Percentiles rank a stretch among this genome's conserved stretches.
These are phyloP conservation scores for Choristoneura rosaceana DNA, from an alignment of 2,888 invertebrate species.

Conservation along the genomic window DNA sequence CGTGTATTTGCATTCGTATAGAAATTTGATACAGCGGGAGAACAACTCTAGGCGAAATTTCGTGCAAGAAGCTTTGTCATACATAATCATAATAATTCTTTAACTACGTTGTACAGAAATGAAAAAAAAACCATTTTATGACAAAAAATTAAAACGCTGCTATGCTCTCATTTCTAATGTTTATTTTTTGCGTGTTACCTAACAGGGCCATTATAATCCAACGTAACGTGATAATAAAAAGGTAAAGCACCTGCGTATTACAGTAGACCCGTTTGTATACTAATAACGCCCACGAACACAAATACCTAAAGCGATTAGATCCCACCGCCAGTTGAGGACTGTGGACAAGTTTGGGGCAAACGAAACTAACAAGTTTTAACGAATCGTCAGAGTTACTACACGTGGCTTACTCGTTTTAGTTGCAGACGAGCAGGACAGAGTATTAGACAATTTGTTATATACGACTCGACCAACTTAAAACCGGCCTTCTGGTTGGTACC, in stretches of 20 bases:
- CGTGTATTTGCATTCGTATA: slow-evolving; percentile 44
- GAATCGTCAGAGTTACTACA: too few species aligned
- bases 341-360: background rate
- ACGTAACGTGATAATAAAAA: background rate
- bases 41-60: background rate
- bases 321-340: slow-evolving; percentile 9
- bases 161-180: background rate
- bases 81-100: too few species aligned
- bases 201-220: background rate
- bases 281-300: slow-evolving; percentile 25
- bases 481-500: slow-evolving; percentile 34
- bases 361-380: background rate
- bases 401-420: too few species aligned
- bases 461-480: slow-evolving; percentile 32
- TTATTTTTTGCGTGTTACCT: background rate
- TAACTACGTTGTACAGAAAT: too few species aligned
- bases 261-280: slow-evolving; percentile 13
- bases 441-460: slow-evolving; percentile 18
- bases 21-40: slow-evolving; percentile 9
- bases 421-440: background rate
- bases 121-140: background rate
- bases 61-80: background rate
- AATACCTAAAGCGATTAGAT: slow-evolving; percentile 44
- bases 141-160: background rate
- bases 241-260: slow-evolving; percentile 9